Base-by-base conservation (phyloP, 2,113 vertebrate species). In the Lonchura striata region DNA sequence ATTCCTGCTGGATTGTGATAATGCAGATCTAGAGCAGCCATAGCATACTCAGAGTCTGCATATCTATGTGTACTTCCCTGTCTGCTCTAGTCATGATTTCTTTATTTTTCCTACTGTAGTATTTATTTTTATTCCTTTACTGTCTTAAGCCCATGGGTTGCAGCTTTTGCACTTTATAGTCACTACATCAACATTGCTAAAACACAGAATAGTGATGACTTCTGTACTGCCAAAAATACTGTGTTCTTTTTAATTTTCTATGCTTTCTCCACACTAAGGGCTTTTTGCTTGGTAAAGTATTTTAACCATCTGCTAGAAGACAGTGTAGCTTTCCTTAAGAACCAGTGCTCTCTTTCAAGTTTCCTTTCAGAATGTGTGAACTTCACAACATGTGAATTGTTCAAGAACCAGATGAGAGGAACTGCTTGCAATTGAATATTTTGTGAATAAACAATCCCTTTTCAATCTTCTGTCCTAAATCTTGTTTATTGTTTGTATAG, bases 41-140 rank as follows among this genome's bases (percentile, higher is more conserved):
- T 19, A 33, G 8, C 0, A 0, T 18, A 9, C 6, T 54, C 49
- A 35, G 22, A 31, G 20, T 27, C 20, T 31, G 25, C 8, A 13
- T 11, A 66, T 46, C 52, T 47, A 5, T 8, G 24, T 35, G 37
- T 24, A 18, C 72, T 63, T 85, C 28, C 20, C 57, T n/a, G 6
- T 20, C 42, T 88, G 31, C 5, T 7, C 23, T 41, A n/a, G 12
- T 78, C 78, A 54, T 30, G 11, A 31, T 74, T 65, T 46, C 6
- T 37, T 57, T 39, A 5, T 35, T 84, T 84, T 76, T 75, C 25
- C 19, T 37, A 1, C 16, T 79, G 11, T 59, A 15, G 11, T 59
- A 15, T 37, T 60, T 39, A 60, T 37, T 61, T 39, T 49, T 49
- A 41, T 61, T 66, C 21, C 2, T 70, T 78, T 59, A 70, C 25